Conservation (phyloP, 2,888 invertebrate genomes). For the Malthinus flaveolus region DNA sequence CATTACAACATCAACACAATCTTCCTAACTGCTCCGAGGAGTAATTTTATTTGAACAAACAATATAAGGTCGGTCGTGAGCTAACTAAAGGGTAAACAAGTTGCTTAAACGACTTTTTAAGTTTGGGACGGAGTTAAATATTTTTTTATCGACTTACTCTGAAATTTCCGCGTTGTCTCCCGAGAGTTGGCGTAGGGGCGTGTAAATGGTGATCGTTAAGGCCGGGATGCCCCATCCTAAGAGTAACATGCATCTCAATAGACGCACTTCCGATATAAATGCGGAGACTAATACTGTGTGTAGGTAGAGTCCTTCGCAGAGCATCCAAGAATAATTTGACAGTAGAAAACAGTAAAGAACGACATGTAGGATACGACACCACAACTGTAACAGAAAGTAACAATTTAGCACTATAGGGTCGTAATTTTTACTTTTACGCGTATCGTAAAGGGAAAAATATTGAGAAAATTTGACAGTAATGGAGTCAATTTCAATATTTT, state of each 20-base stretch:
- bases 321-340: slow-evolving; percentile 96
- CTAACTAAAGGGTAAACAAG: too few relatives aligned
- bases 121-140: too few relatives aligned
- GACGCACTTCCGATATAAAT: slow-evolving; percentile 84
- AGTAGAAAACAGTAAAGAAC: slow-evolving; percentile 85
- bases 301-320: slow-evolving; percentile 91
- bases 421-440: too few relatives aligned
- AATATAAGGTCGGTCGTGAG: too few relatives aligned
- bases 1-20: too few relatives aligned
- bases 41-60: too few relatives aligned
- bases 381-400: slow-evolving; percentile 66
- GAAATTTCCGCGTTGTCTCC: slow-evolving; percentile 56
- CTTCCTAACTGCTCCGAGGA: too few relatives aligned
- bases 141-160: slow-evolving; percentile 58
- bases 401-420: too few relatives aligned
- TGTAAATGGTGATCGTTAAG: slow-evolving; percentile 68
- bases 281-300: slow-evolving; percentile 92
- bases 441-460: too few relatives aligned
- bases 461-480: too few relatives aligned
- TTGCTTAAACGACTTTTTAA: too few relatives aligned
- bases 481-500: too few relatives aligned
- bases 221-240: slow-evolving; percentile 85
- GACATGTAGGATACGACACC: slow-evolving; percentile 82
- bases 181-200: slow-evolving; percentile 64
- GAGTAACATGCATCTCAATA: slow-evolving; percentile 79